Evolutionary conservation across 2,797 vertebrate species (phyloP).

Genomic region (Oryzias sinensis): DNA sequence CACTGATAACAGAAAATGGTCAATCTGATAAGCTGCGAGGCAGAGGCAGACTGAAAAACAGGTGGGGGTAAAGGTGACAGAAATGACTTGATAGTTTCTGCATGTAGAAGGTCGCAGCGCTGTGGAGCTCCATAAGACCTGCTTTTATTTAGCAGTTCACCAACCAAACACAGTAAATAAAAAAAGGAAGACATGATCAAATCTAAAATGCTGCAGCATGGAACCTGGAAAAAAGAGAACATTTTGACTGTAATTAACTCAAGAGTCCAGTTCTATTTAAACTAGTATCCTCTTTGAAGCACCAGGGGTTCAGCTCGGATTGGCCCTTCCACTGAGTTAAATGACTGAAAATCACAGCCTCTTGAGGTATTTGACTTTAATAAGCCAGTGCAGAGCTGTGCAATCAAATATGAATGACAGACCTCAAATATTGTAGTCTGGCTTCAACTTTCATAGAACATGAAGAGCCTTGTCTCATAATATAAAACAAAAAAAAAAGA

Average conservation of each 20-base stretch:
- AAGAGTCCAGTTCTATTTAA: not conserved
- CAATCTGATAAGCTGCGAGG: slow-evolving; percentile 16
- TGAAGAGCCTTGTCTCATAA: no score
- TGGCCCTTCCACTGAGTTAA: not conserved
- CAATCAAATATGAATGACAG: slow-evolving; percentile 17
- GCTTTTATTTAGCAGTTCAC: no score
- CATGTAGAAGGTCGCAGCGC: not conserved
- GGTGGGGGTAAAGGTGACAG: slow-evolving; percentile 7
- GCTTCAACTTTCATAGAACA: not conserved
- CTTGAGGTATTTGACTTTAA: slow-evolving; percentile 22
- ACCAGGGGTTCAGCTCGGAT: not conserved
- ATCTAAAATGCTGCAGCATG: no score
- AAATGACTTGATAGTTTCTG: not conserved
- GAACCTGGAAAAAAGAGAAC: not conserved
- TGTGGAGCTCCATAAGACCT: no score
- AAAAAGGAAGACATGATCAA: no score
- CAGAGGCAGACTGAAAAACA: slow-evolving; percentile 9
- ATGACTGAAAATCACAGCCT: slow-evolving; percentile 6
- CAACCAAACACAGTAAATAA: no score
- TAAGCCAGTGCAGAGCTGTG: slow-evolving; percentile 24
- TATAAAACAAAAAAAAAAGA: not conserved
- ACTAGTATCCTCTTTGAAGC: slow-evolving; percentile 2
- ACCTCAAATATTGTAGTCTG: slow-evolving; percentile 15
- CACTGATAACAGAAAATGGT: slow-evolving; percentile 34
- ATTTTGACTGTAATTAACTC: not conserved